A percentile compares a stretch with the other conserved stretches of the same genome.
These are phyloP conservation scores for Rhingia rostrata DNA, from an alignment of 2,888 invertebrate species.

Conservation along the genomic window DNA sequence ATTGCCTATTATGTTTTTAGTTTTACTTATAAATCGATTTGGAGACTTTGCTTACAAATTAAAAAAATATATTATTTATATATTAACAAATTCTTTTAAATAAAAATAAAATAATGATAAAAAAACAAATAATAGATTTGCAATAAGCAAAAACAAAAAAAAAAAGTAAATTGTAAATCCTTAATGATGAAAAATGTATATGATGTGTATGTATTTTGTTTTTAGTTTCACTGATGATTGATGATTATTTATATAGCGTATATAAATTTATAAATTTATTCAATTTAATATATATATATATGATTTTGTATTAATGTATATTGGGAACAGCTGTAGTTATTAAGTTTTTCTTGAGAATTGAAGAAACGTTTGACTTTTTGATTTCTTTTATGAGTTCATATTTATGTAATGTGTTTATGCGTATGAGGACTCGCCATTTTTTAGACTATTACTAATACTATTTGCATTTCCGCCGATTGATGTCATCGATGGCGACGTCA, in stretches of 20 bases:
- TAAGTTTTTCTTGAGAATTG: conserved; percentile 34
- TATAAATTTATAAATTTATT: conserved; percentile 53
- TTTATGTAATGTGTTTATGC: conserved; percentile 71
- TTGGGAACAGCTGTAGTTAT: conserved; percentile 54
- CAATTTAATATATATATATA: conserved; percentile 35
- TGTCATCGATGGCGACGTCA: conserved; percentile 82
- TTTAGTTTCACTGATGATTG: conserved; percentile 42
- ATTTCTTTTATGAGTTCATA: conserved; percentile 1
- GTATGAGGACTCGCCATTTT: conserved; percentile 78
- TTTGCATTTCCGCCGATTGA: conserved; percentile 78
- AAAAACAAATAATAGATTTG: conserved; percentile 29
- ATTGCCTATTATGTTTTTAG: conserved; percentile 57
- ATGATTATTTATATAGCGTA: conserved; percentile 50
- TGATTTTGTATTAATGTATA: conserved; percentile 31
- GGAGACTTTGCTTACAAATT: conserved; percentile 67
- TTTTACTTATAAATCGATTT: conserved; percentile 63
- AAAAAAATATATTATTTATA: conserved; percentile 70
- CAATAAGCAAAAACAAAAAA: conserved; percentile 51
- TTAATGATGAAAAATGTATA: conserved; percentile 42
- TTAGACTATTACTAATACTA: conserved; percentile 75
- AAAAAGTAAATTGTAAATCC: conserved; percentile 6
- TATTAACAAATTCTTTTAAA: conserved; percentile 65
- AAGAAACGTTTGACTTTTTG: conserved; percentile 30
- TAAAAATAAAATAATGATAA: conserved; percentile 20
- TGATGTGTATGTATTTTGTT: conserved; percentile 36